These are phyloP conservation scores for Martes martes DNA, from an alignment of 2,113 vertebrate genomes.

Conservation along the genomic window DNA sequence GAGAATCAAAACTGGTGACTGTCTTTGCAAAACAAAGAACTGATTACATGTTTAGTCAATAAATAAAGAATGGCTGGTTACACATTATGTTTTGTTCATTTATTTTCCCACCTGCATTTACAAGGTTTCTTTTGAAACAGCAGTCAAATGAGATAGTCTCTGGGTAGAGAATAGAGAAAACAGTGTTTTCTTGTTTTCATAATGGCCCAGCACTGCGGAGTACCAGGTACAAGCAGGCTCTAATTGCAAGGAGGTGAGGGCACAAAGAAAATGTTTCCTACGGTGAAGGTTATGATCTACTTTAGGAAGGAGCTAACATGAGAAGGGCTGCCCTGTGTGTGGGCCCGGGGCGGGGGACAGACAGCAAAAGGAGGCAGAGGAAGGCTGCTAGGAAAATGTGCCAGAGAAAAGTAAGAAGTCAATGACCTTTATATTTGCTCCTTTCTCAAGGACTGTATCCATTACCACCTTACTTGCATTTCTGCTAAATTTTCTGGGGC, in stretches of 20 bases:
- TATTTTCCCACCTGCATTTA: conserved; percentile 57
- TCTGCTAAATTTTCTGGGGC: background rate
- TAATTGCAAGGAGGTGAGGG: background rate
- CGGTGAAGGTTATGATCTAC: background rate
- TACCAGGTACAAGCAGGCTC: background rate
- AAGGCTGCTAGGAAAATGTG: background rate
- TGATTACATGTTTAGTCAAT: conserved; percentile 32
- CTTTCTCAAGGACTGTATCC: background rate
- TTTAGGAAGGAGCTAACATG: background rate
- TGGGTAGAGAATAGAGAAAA: conserved; percentile 40
- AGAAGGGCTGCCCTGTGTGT: background rate
- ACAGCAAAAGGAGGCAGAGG: background rate
- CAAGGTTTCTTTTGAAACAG: conserved; percentile 57
- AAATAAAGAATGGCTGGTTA: conserved; percentile 48
- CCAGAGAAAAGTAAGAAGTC: background rate
- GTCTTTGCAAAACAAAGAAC: conserved; percentile 44
- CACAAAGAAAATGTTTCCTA: background rate
- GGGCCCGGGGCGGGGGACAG: background rate
- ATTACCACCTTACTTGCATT: background rate
- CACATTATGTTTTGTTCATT: conserved; percentile 51
- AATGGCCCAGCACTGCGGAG: background rate
- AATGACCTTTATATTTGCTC: background rate
- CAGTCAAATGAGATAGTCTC: conserved; percentile 49
- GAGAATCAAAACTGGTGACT: conserved; percentile 6
- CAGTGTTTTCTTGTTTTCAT: conserved; percentile 29